Conservation (phyloP, 2,888 invertebrate genomes). For the Sesia bembeciformis region DNA sequence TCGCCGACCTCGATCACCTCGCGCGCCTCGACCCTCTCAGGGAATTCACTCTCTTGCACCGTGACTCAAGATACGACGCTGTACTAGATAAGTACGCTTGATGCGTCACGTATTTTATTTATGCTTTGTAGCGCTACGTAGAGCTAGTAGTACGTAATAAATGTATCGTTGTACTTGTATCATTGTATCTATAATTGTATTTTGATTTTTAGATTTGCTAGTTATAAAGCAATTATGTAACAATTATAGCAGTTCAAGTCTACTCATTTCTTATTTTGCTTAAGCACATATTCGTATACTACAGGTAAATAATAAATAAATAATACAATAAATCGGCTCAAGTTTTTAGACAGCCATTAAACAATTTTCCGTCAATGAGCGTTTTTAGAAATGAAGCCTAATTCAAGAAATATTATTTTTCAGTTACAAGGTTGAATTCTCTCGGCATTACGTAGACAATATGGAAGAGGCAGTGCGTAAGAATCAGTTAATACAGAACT, state of each 20-base stretch:
- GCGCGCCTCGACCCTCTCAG: conserved; percentile 48
- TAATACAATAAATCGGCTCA: too few species aligned
- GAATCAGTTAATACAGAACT: conserved; percentile 35
- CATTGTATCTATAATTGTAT: too few species aligned
- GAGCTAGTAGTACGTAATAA: background rate
- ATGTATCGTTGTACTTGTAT: too few species aligned
- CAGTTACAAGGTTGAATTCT: conserved; percentile 34
- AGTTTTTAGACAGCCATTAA: background rate
- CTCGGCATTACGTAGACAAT: conserved; percentile 35
- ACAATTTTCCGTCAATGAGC: too few species aligned
- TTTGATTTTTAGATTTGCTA: too few species aligned
- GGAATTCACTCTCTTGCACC: conserved; percentile 40
- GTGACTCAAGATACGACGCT: conserved; percentile 35
- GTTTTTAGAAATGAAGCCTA: too few species aligned
- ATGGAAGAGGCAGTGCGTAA: conserved; percentile 49
- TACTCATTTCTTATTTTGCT: too few species aligned
- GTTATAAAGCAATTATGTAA: too few species aligned
- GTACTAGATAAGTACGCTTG: conserved; percentile 19
- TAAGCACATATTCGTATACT: too few species aligned
- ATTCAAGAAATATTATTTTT: background rate
- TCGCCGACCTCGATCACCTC: conserved; percentile 14
- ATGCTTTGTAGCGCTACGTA: background rate
- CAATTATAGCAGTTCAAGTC: too few species aligned
- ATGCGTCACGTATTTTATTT: background rate
- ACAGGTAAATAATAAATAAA: too few species aligned